These are phyloP conservation scores for Cosmia pyralina DNA, from an alignment of 2,888 invertebrate species.

Conservation along the genomic window DNA sequence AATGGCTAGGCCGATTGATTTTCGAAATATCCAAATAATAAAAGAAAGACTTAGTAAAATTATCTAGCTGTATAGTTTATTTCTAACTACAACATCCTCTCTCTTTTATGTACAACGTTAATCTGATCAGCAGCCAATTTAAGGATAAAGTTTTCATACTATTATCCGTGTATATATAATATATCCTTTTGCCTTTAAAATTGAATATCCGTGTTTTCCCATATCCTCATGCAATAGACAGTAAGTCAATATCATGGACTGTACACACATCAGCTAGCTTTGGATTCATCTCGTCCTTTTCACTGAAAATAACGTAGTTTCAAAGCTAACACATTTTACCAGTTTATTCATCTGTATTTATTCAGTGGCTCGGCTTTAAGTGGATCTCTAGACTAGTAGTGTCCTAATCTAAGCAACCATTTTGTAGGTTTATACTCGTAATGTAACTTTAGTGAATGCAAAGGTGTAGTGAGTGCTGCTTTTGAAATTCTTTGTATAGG, in stretches of 20 bases:
- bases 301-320: slow-evolving; percentile 54
- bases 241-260: slow-evolving; percentile 53
- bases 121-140: not conserved
- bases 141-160: not conserved
- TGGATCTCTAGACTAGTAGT: not conserved
- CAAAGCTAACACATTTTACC: slow-evolving; percentile 56
- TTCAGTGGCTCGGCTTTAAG: slow-evolving; percentile 49
- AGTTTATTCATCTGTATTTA: slow-evolving; percentile 51
- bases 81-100: not conserved
- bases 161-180: too few relatives aligned
- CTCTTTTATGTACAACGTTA: not conserved
- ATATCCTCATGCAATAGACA: slow-evolving; percentile 33
- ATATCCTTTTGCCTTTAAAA: slow-evolving; percentile 27
- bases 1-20: too few relatives aligned
- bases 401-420: slow-evolving; percentile 18
- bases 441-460: slow-evolving; percentile 10
- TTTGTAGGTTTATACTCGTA: slow-evolving; percentile 18
- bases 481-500: not conserved
- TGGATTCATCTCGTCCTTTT: slow-evolving; percentile 45
- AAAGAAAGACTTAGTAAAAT: not conserved
- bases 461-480: not conserved
- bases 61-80: not conserved
- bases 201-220: slow-evolving; percentile 15
- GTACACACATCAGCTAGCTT: slow-evolving; percentile 40
- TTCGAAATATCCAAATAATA: too few relatives aligned